Base-by-base conservation (phyloP, 2,113 vertebrate species). In the Pheucticus melanocephalus region DNA sequence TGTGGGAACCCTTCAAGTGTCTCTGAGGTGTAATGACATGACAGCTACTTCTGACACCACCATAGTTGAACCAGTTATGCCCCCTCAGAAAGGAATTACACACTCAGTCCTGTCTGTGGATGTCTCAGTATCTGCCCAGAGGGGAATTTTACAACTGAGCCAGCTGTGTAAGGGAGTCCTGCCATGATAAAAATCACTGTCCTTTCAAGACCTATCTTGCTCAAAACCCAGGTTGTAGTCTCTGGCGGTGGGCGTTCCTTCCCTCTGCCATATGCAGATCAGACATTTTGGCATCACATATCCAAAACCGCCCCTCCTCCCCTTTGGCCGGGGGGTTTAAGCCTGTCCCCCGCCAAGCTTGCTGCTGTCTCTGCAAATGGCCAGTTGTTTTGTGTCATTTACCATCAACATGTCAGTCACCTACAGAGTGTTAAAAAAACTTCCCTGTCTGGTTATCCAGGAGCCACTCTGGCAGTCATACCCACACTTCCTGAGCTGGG, bases 191-290 rank as follows among this genome's bases (percentile, higher is more conserved):
- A 69, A 71, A 40, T 44, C 30, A 35, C 19, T 31, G 21, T 54
- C n/a, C 15, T 45, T 63, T 71, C 40, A 54, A 40, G 24, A 47
- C 13, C 10, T n/a, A 8, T 24, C 12, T 30, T 42, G 5, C 57
- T 57, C 30, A 66, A 66, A 75, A 57, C 7, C 25, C 60, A 48
- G 15, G 4, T 48, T n/a, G 19, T 50, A 56, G 21, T 31, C 42
- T 48, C 17, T 18, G 7, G 12, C 16, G 15, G 8, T 28, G 12
- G 11, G 5, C 0, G 0, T 42, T 57, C 15, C 9, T 3, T 16
- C 13, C 11, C 42, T 57, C 27, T 88, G 37, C 19, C 15, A 19
- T 65, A 23, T 37, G 50, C 22, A 35, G 50, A 44, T 42, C 50
- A 64, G 35, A 33, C 5, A 40, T 72, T 65, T 44, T 33, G 12